A percentile compares a stretch with the other conserved stretches of the same genome.
These are phyloP conservation scores for Anastrepha ludens DNA, from an alignment of 1,140 invertebrate species.

Conservation along the genomic window DNA sequence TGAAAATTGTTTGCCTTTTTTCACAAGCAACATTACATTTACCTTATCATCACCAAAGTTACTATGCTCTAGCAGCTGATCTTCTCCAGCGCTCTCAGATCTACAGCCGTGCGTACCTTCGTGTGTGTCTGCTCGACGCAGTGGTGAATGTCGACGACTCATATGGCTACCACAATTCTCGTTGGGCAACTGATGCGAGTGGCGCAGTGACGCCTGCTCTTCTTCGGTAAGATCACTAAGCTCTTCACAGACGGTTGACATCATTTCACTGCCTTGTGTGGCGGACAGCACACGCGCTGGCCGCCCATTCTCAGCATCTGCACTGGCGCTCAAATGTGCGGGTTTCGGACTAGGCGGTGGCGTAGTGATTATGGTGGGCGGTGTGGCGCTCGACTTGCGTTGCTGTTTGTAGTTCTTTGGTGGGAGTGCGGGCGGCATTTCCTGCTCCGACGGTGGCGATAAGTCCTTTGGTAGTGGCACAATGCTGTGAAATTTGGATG, in stretches of 20 bases:
- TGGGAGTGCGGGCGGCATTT: constrained; percentile 84
- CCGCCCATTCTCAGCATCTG: constrained; percentile 37
- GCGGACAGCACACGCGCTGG: constrained; percentile 46
- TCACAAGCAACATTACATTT: constrained; percentile 48
- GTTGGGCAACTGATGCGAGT: constrained; percentile 46
- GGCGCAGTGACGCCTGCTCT: constrained; percentile 48
- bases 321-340: constrained; percentile 53
- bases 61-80: constrained; percentile 2
- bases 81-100: constrained; percentile 4
- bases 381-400: constrained; percentile 51
- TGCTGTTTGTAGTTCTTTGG: constrained; percentile 78
- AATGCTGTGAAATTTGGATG: constrained; percentile 59
- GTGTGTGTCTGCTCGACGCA: constrained; percentile 25
- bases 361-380: constrained; percentile 65
- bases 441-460: constrained; percentile 65
- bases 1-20: neutral
- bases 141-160: neutral
- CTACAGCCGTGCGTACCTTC: neutral
- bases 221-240: constrained; percentile 60
- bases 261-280: constrained; percentile 56
- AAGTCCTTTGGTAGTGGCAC: constrained; percentile 68
- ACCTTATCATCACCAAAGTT: constrained; percentile 61
- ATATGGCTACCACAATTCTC: constrained; percentile 55
- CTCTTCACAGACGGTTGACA: constrained; percentile 70
- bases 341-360: constrained; percentile 72